Evolutionary conservation across 2,113 vertebrate genomes (phyloP).

Genomic region (Saccopteryx bilineata): DNA sequence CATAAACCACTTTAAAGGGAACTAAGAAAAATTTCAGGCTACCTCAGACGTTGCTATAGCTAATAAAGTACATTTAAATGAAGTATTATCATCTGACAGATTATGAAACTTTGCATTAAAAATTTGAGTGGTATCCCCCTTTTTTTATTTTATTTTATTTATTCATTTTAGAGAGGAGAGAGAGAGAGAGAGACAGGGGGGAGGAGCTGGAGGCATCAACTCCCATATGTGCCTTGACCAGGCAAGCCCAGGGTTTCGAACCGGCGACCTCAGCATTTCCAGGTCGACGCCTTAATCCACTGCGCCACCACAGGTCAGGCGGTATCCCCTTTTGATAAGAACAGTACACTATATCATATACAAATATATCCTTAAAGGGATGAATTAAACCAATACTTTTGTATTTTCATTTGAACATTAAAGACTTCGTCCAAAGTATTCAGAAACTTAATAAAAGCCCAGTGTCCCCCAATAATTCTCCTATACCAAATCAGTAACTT

Average conservation of each 20-base stretch:
- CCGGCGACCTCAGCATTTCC: too few species aligned
- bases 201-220: too few species aligned
- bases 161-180: too few species aligned
- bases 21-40: constrained; percentile 8
- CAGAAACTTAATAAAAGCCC: constrained; percentile 38
- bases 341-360: not conserved
- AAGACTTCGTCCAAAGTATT: constrained; percentile 47
- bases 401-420: constrained; percentile 43
- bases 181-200: too few species aligned
- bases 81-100: constrained; percentile 19
- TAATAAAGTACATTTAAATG: constrained; percentile 31
- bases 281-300: too few species aligned
- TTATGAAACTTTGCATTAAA: constrained; percentile 26
- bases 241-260: too few species aligned
- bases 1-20: not conserved
- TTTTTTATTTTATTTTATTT: too few species aligned
- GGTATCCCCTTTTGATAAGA: not conserved
- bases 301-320: too few species aligned
- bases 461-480: not conserved
- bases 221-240: too few species aligned
- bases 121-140: not conserved
- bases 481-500: not conserved
- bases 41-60: not conserved
- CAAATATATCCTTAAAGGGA: constrained; percentile 21
- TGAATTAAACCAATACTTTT: not conserved